Conservation (phyloP, 1,140 invertebrate genomes). For the Drosophila lowei region DNA sequence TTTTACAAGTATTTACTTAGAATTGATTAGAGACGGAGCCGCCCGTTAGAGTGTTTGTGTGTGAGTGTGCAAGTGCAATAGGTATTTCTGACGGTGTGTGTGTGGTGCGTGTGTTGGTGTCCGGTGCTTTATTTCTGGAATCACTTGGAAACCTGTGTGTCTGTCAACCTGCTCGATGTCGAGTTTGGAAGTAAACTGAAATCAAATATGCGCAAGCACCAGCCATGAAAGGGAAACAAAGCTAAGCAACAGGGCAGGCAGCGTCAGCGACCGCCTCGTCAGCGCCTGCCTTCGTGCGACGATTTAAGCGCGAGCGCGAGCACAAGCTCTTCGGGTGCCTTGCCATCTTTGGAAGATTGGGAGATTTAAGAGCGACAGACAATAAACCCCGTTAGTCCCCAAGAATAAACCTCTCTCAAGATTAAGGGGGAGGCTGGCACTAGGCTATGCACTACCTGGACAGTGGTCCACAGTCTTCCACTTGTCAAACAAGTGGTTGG, state of each 20-base stretch:
- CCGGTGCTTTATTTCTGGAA: conserved; percentile 26
- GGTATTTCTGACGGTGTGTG: conserved; percentile 29
- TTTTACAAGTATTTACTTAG: conserved; percentile 64
- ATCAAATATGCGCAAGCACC: conserved; percentile 53
- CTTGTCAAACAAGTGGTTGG: conserved; percentile 6
- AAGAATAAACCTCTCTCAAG: conserved; percentile 11
- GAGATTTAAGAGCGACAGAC: conserved; percentile 6
- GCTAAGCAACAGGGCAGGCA: conserved; percentile 23
- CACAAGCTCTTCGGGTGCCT: neutral
- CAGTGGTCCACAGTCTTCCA: conserved; percentile 25
- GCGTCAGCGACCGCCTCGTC: conserved; percentile 17
- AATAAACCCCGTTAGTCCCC: conserved; percentile 28
- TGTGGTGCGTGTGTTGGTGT: conserved; percentile 23
- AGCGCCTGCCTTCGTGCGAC: conserved; percentile 20
- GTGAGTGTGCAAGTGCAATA: conserved; percentile 47
- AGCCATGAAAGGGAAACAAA: conserved; percentile 52
- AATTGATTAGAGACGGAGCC: conserved; percentile 59
- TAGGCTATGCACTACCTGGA: neutral
- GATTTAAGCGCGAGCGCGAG: neutral
- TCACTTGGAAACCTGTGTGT: conserved; percentile 8
- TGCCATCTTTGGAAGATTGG: neutral
- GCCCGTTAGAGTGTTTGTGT: conserved; percentile 1
- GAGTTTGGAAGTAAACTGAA: conserved; percentile 72
- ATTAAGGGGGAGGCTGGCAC: neutral
- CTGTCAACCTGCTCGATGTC: conserved; percentile 63